Evolutionary conservation across 2,888 invertebrate genomes (phyloP).

Genomic region (Campoplex capitator): DNA sequence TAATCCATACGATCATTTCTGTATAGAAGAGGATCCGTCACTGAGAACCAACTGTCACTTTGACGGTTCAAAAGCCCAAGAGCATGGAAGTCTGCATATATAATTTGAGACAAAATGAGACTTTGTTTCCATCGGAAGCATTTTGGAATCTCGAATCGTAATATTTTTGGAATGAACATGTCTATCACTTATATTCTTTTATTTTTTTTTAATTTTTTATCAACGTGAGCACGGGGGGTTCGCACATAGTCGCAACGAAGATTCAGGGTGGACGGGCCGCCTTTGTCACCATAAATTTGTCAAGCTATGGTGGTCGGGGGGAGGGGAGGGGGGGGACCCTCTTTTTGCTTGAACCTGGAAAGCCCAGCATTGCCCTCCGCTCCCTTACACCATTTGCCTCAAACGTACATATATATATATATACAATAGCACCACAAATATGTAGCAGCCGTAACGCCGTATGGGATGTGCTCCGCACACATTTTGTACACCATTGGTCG

Average conservation of each 20-base stretch:
- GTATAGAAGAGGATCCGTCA: background rate
- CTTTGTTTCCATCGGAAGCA: background rate
- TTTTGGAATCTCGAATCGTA: background rate
- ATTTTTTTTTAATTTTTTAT: background rate
- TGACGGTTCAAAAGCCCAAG: background rate
- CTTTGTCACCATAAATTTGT: constrained; percentile 49
- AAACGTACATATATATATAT: background rate
- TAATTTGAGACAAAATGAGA: background rate
- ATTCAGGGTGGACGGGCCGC: constrained; percentile 36
- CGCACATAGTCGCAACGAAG: constrained; percentile 26
- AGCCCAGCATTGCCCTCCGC: constrained; percentile 19
- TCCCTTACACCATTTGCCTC: constrained; percentile 4
- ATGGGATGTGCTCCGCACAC: constrained; percentile 40
- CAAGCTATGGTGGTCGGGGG: constrained; percentile 26
- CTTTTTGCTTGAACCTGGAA: constrained; percentile 47
- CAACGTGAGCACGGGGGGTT: background rate
- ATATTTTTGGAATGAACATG: background rate
- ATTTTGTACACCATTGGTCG: constrained; percentile 62
- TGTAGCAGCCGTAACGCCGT: constrained; percentile 15
- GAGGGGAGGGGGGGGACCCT: constrained; percentile 11
- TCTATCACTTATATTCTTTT: constrained; percentile 5
- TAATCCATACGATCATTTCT: constrained; percentile 5
- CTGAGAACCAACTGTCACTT: background rate
- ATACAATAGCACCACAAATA: constrained; percentile 30
- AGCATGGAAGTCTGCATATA: background rate